Evolutionary conservation across 2,888 invertebrate genomes (phyloP).

Genomic region (Drosophila putrida): DNA sequence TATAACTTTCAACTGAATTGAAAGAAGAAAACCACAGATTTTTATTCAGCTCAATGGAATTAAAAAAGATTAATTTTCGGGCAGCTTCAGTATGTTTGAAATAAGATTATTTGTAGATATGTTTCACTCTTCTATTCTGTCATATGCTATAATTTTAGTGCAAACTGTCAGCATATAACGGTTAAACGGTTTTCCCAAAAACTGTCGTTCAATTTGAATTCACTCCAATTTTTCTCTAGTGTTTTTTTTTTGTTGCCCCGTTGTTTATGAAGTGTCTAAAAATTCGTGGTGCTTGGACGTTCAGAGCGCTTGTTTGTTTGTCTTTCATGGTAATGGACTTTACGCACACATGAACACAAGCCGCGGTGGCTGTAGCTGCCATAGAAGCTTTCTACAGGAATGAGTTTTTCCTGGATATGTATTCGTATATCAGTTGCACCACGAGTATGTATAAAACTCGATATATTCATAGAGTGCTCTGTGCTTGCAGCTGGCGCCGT

Average conservation of each 20-base stretch:
- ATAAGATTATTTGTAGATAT: conserved; percentile 13
- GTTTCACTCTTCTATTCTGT: conserved; percentile 6
- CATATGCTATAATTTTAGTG: conserved; percentile 22
- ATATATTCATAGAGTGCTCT: conserved; percentile 49
- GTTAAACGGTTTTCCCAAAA: conserved; percentile 33
- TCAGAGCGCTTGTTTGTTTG: conserved; percentile 63
- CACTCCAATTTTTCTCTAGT: not conserved
- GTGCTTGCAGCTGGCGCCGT: conserved; percentile 57
- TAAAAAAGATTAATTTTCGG: conserved; percentile 11
- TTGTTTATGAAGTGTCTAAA: conserved; percentile 75
- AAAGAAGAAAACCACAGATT: conserved; percentile 1
- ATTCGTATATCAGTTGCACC: conserved; percentile 19
- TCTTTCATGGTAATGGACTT: conserved; percentile 78
- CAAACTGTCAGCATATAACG: conserved; percentile 24
- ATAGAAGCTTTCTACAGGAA: conserved; percentile 22
- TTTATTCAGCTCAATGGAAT: conserved; percentile 2
- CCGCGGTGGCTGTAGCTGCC: conserved; percentile 30
- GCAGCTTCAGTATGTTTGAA: conserved; percentile 15
- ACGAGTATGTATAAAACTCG: conserved; percentile 23
- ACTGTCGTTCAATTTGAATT: conserved; percentile 46
- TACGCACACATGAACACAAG: conserved; percentile 61
- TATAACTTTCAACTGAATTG: not conserved
- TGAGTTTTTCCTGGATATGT: conserved; percentile 24
- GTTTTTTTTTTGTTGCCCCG: conserved; percentile 13
- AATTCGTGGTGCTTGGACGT: conserved; percentile 42